phyloP scores from a whole-genome alignment of 2,113 vertebrate species.

The Anser brachyrhynchus region DNA sequence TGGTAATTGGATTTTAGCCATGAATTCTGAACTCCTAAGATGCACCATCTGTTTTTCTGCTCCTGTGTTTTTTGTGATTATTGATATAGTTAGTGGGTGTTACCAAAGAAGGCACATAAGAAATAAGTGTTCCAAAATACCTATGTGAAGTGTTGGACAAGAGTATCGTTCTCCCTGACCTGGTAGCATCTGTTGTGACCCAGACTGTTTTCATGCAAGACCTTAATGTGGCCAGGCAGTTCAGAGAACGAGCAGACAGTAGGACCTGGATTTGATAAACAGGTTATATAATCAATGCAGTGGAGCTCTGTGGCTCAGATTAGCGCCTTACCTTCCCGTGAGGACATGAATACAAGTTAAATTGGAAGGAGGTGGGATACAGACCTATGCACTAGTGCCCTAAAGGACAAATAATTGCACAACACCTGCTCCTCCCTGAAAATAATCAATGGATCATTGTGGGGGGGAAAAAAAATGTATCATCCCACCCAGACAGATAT shows the following conservation, averaged over 20 bases:
- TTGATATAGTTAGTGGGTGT: neutral
- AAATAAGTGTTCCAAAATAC: neutral
- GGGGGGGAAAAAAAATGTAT: neutral
- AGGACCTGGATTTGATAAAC: conserved; percentile 32
- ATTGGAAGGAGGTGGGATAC: conserved; percentile 8
- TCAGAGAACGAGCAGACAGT: neutral
- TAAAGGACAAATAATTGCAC: conserved; percentile 10
- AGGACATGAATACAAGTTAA: neutral
- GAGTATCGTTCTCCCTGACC: neutral
- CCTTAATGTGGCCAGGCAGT: neutral
- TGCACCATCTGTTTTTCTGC: neutral
- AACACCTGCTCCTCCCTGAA: conserved; percentile 45
- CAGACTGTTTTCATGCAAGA: conserved; percentile 2
- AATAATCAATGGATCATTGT: conserved; percentile 33
- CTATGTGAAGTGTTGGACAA: neutral
- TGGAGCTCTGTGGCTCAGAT: neutral
- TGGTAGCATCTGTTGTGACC: neutral
- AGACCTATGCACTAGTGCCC: conserved; percentile 44
- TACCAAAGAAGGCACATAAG: neutral
- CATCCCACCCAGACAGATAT: conserved; percentile 30
- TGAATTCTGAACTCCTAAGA: neutral
- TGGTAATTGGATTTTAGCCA: neutral
- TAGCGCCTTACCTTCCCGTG: neutral
- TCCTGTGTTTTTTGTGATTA: neutral
- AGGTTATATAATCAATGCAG: neutral